A percentile compares a stretch with the other conserved stretches of the same genome.
phyloP scores from a whole-genome alignment of 2,113 vertebrate species.

The Dolichotis patagonum region DNA sequence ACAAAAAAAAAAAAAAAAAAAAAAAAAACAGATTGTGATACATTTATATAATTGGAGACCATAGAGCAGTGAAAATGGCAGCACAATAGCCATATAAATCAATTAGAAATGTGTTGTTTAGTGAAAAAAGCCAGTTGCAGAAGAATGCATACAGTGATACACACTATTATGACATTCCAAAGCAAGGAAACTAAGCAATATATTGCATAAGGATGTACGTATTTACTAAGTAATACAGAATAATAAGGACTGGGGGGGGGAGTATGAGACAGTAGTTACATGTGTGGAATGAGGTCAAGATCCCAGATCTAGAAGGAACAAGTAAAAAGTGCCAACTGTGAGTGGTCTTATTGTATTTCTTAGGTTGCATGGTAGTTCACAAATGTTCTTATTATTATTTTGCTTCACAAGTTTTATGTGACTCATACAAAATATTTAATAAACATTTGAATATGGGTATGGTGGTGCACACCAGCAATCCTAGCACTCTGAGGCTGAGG shows the following conservation, averaged over 20 bases:
- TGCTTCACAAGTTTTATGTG: constrained; percentile 14
- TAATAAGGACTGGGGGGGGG: neutral
- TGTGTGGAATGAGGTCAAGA: neutral
- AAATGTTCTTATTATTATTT: constrained; percentile 20
- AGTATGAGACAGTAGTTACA: neutral
- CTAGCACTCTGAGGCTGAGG: neutral
- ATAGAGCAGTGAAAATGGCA: constrained; percentile 42
- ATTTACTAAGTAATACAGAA: neutral
- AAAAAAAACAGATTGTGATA: constrained; percentile 6
- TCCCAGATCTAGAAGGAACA: neutral
- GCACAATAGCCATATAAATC: neutral
- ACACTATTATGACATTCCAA: neutral
- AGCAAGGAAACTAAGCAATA: constrained; percentile 20
- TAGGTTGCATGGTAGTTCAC: neutral
- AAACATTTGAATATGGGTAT: neutral
- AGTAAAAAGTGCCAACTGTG: neutral
- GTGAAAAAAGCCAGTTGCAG: neutral
- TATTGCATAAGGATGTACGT: neutral
- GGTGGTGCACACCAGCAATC: neutral
- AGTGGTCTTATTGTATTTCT: neutral
- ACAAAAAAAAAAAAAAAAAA: too few species aligned
- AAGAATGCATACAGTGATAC: neutral
- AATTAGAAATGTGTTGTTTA: neutral
- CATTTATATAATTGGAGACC: neutral
- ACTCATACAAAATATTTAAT: constrained; percentile 31